These are phyloP conservation scores for Adoxophyes honmai DNA, from an alignment of 1,140 invertebrate species.

Conservation along the genomic window DNA sequence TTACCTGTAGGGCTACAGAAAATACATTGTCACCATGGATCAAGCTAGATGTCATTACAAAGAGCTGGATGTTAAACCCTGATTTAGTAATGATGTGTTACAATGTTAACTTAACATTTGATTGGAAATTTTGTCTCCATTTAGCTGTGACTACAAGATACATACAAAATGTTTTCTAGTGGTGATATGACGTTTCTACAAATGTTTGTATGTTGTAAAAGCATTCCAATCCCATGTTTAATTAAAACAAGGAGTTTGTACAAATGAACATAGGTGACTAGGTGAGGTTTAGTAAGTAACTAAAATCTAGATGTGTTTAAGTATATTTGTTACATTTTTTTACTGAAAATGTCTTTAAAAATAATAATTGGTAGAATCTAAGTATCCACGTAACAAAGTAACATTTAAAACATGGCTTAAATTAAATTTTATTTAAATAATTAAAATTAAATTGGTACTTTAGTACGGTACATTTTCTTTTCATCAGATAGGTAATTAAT, in stretches of 20 bases:
- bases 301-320: neutral
- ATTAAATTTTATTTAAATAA: no score
- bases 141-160: no score
- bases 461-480: no score
- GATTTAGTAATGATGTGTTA: conserved; percentile 39
- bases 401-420: no score
- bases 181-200: neutral
- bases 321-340: neutral
- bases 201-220: neutral
- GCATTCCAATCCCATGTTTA: neutral
- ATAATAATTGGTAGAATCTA: no score
- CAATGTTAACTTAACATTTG: conserved; percentile 20
- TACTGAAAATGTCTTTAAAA: neutral
- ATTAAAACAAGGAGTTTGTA: neutral
- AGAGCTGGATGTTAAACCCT: conserved; percentile 45
- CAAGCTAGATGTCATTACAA: conserved; percentile 31
- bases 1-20: conserved; percentile 85
- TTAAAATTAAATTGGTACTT: no score
- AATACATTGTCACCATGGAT: conserved; percentile 54
- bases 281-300: conserved; percentile 5
- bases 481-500: no score
- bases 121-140: neutral
- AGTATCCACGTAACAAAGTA: no score
- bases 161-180: no score
- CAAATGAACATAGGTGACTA: neutral